phyloP scores from a whole-genome alignment of 2,113 vertebrate genomes.

The Lagopus leucura region DNA sequence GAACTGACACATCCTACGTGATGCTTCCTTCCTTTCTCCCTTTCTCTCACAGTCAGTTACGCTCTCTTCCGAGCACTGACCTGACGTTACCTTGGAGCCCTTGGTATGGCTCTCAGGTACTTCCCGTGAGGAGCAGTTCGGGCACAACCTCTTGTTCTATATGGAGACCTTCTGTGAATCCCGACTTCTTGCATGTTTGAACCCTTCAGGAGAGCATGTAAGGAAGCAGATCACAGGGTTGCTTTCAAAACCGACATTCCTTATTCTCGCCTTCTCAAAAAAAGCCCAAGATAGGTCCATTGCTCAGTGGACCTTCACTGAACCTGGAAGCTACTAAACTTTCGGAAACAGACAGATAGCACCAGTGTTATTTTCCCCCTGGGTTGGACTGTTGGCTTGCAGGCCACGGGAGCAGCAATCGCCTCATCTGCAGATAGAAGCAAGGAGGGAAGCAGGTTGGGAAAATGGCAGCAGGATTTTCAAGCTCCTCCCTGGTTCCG shows the following conservation, averaged over 20 bases:
- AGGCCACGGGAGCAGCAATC: background rate
- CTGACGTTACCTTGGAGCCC: background rate
- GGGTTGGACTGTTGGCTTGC: background rate
- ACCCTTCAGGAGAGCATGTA: background rate
- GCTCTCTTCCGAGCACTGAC: background rate
- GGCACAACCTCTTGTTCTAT: accelerated
- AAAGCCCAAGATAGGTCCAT: background rate
- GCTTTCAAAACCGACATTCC: background rate
- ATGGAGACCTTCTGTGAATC: background rate
- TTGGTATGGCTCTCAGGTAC: background rate
- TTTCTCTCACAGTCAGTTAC: background rate
- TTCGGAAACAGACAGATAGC: background rate
- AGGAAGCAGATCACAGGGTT: background rate
- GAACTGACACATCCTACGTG: background rate
- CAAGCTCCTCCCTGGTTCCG: background rate
- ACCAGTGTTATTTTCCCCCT: background rate
- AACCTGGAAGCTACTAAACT: background rate
- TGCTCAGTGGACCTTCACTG: background rate
- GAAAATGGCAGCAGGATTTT: background rate
- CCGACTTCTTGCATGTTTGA: background rate
- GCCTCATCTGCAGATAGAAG: background rate
- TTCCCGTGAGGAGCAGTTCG: background rate
- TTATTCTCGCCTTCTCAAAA: background rate
- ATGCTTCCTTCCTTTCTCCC: background rate
- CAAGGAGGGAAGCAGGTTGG: background rate